Evolutionary conservation across 2,797 vertebrate genomes (phyloP), one percentile per base, ranked within the genome.

Genomic region (Enoplosus armatus): DNA sequence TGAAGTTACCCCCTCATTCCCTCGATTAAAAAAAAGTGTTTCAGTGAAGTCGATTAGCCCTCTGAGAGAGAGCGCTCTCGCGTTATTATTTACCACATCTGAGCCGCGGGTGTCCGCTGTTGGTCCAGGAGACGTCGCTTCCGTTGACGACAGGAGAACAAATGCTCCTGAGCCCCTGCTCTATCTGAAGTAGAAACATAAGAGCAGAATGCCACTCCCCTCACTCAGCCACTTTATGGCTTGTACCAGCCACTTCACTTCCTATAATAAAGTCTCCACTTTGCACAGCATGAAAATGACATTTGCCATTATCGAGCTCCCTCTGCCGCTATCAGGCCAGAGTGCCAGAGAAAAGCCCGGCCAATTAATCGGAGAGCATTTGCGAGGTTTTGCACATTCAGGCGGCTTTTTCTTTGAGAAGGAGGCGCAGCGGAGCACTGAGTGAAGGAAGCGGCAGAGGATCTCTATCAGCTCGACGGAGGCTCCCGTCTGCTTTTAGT

Each of bases 211-310:
- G 62, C 67, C 80, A 80, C 86, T 89, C 83, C 74, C 26, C 58
- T 85, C 66, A 69, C 63, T 55, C 78, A 67, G 77, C 51, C 80
- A 77, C 83, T 92, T 87, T 79, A 87, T 69, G 73, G 79, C 74
- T n/a, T 64, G 51, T 29, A 80, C 73, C 70, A 79, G 59, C 55
- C 81, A 85, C 85, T 93, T 94, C 89, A 94, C 90, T 79, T 75
- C 75, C 79, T 79, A 80, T 91, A 92, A 93, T 93, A 91, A 91
- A 93, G 83, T 86, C 64, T n/a, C 79, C 89, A 91, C 83, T 91
- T 91, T 89, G 90, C 91, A 86, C 79, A 87, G 89, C 86, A 89
- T 88, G 87, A 85, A 93, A 91, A 92, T 91, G 75, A 90, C 86
- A 87, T 87, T n/a, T 84, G 82, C 85, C 80, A 93, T 91, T 87